These are phyloP conservation scores for Alsophila aescularia DNA, from an alignment of 2,888 invertebrate genomes.

Conservation along the genomic window DNA sequence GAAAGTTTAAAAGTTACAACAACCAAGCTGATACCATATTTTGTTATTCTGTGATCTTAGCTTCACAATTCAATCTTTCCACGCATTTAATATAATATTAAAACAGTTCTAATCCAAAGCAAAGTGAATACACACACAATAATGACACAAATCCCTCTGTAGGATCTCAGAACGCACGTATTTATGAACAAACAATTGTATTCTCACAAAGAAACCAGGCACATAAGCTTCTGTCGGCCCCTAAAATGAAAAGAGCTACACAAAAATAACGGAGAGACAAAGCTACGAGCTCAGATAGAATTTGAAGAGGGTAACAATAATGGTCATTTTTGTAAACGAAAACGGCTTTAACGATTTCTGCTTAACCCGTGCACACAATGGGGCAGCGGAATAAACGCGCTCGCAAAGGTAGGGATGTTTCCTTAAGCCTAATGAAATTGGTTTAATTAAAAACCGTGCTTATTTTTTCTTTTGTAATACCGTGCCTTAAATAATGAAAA, in stretches of 20 bases:
- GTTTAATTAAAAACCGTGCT: slow-evolving; percentile 28
- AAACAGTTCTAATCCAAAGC: slow-evolving; percentile 17
- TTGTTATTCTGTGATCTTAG: too few species aligned
- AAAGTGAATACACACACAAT: slow-evolving; percentile 16
- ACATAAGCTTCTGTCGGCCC: slow-evolving; percentile 38
- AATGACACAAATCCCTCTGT: slow-evolving; percentile 31
- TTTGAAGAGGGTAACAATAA: slow-evolving; percentile 67
- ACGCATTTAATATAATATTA: slow-evolving; percentile 11
- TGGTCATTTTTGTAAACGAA: slow-evolving; percentile 66
- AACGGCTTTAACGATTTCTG: slow-evolving; percentile 57
- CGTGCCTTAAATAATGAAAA: too few species aligned
- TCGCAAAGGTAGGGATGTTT: slow-evolving; percentile 42
- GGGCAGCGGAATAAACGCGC: slow-evolving; percentile 39
- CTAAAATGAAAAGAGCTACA: slow-evolving; percentile 37
- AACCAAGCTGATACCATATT: background rate
- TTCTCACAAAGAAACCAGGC: slow-evolving; percentile 36
- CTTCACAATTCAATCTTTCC: background rate
- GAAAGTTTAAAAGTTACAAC: too few species aligned
- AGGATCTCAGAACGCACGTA: slow-evolving; percentile 30
- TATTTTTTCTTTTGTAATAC: background rate
- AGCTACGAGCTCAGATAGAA: slow-evolving; percentile 55
- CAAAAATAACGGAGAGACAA: slow-evolving; percentile 54
- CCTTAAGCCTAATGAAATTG: slow-evolving; percentile 32
- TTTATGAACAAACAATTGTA: slow-evolving; percentile 40
- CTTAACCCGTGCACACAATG: slow-evolving; percentile 43